These are phyloP conservation scores for Papilio helenus DNA, from an alignment of 1,140 invertebrate genomes.

Conservation along the genomic window DNA sequence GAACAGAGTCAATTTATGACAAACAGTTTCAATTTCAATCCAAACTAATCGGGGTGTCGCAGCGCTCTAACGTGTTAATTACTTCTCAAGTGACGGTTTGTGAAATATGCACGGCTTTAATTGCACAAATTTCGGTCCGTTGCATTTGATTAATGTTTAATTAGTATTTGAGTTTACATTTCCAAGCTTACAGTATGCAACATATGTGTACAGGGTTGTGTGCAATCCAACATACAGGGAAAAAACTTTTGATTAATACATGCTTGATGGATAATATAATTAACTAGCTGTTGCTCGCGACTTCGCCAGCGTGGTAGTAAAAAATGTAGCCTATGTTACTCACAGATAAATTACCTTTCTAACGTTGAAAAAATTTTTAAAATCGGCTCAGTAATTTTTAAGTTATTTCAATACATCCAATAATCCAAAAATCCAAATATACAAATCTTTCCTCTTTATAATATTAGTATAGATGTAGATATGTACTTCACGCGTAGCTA, in stretches of 20 bases:
- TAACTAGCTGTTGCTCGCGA: no score
- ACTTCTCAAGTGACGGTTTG: conserved; percentile 38
- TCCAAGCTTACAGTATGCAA: neutral
- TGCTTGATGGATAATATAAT: no score
- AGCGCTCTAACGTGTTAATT: conserved; percentile 5
- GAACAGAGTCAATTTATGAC: conserved; percentile 15
- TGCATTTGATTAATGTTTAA: conserved; percentile 57
- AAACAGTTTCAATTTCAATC: conserved; percentile 30
- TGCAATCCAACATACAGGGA: neutral
- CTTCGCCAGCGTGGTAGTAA: no score
- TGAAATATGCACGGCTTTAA: conserved; percentile 56
- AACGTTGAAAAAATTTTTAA: no score
- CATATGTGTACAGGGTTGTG: neutral
- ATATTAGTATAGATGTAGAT: no score
- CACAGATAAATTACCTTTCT: no score
- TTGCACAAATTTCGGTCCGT: conserved; percentile 49
- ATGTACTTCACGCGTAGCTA: no score
- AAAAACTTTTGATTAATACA: neutral
- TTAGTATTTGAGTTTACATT: conserved; percentile 45
- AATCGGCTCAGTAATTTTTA: no score
- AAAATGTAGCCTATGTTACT: no score
- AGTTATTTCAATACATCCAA: no score
- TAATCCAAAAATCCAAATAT: no score
- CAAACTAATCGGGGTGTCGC: conserved; percentile 11
- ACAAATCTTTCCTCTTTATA: no score